Conservation (phyloP, 2,113 vertebrate species). For the Oreochromis spilurus region DNA sequence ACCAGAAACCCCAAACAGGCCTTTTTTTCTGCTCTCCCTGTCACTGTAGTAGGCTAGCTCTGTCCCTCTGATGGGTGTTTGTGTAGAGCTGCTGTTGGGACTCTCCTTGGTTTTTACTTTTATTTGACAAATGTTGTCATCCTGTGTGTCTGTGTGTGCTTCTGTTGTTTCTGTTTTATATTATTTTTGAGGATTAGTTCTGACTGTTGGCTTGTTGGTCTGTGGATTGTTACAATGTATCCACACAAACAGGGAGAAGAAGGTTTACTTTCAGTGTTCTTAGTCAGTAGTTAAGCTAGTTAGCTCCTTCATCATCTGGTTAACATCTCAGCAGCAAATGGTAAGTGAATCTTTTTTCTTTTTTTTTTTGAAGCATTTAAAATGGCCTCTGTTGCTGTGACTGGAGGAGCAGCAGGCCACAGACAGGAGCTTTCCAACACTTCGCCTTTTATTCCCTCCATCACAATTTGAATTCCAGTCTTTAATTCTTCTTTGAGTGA, state of each 20-base stretch:
- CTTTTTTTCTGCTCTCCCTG: constrained; percentile 36
- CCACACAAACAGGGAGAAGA: not conserved
- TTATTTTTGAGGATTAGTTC: not conserved
- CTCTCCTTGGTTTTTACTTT: not conserved
- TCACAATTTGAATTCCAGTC: not conserved
- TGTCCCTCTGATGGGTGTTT: constrained; percentile 49
- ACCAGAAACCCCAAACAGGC: constrained; percentile 45
- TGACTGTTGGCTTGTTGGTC: not conserved
- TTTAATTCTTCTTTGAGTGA: not conserved
- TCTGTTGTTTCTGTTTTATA: not conserved
- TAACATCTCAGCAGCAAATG: constrained; percentile 23
- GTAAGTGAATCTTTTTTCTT: constrained; percentile 59
- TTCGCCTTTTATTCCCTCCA: constrained; percentile 1
- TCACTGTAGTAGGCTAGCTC: constrained; percentile 38
- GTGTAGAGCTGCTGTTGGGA: constrained; percentile 7
- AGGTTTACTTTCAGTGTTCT: not conserved
- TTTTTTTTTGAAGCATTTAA: constrained; percentile 15
- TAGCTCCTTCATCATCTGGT: not conserved
- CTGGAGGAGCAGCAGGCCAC: not conserved
- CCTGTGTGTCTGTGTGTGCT: not conserved
- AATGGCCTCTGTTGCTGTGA: constrained; percentile 29
- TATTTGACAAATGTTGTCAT: not conserved
- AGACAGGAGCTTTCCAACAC: not conserved
- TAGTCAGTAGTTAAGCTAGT: not conserved
- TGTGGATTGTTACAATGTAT: not conserved